phyloP scores from a whole-genome alignment of 2,797 vertebrate genomes.

The Apodemus agrarius region DNA sequence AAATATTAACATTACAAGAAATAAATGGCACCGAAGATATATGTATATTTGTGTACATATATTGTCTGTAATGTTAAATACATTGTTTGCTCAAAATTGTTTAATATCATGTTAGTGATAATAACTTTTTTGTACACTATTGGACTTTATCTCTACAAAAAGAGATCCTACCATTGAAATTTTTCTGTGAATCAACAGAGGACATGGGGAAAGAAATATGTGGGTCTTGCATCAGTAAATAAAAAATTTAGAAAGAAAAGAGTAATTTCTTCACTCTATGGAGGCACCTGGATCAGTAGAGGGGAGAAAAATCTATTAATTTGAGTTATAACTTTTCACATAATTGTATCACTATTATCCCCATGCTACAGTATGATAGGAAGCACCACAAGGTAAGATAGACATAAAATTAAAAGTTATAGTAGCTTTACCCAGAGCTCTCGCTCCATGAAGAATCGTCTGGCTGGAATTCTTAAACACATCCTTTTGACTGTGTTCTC shows the following conservation, averaged over 20 bases:
- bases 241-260: constrained; percentile 87
- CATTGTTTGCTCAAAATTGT: constrained; percentile 61
- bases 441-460: constrained; percentile 56
- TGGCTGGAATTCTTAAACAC: background rate
- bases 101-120: constrained; percentile 54
- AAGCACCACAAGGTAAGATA: constrained; percentile 63
- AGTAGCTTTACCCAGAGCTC: constrained; percentile 39
- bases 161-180: constrained; percentile 70
- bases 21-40: constrained; percentile 10
- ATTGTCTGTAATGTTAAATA: constrained; percentile 33
- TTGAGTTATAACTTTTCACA: constrained; percentile 79
- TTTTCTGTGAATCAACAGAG: constrained; percentile 79
- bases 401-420: constrained; percentile 67
- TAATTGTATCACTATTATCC: constrained; percentile 64
- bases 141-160: constrained; percentile 76
- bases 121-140: constrained; percentile 74
- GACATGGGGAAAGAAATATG: constrained; percentile 80
- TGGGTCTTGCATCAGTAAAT: constrained; percentile 83
- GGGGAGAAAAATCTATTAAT: constrained; percentile 72
- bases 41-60: background rate
- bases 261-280: constrained; percentile 82
- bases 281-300: constrained; percentile 76
- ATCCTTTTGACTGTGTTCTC: background rate
- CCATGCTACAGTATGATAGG: constrained; percentile 52
- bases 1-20: constrained; percentile 56